Percentiles rank a stretch among this genome's conserved stretches.
phyloP scores from a whole-genome alignment of 2,113 vertebrate genomes.

The Donacobius atricapilla region DNA sequence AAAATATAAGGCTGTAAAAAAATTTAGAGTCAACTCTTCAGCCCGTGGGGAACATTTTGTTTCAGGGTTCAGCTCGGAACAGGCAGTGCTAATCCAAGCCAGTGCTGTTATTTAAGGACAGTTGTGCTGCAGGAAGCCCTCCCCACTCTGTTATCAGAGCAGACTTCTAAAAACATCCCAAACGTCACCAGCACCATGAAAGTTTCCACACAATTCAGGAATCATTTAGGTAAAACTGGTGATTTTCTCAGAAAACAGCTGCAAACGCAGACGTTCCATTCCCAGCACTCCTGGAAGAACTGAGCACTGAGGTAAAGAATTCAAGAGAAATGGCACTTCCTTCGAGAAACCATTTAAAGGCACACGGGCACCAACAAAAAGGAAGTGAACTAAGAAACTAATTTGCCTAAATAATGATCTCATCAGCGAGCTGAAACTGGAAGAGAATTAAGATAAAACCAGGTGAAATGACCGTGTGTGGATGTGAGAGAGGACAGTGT shows the following conservation, averaged over 20 bases:
- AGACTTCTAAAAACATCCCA: not conserved
- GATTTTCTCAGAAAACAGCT: not conserved
- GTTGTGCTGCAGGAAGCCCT: not conserved
- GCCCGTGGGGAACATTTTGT: not conserved
- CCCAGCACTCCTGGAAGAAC: not conserved
- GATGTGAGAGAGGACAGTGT: not conserved
- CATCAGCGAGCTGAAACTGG: not conserved
- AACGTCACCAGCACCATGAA: not conserved
- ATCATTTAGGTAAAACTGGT: rapidly evolving
- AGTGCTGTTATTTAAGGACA: not conserved
- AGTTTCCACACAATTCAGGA: not conserved
- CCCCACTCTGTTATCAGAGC: not conserved
- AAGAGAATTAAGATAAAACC: not conserved
- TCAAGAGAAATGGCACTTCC: not conserved
- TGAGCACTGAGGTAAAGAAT: not conserved
- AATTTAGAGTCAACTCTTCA: not conserved
- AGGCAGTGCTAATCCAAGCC: not conserved
- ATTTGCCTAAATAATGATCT: not conserved
- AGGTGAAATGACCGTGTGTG: not conserved
- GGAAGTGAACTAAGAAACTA: not conserved
- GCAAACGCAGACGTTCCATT: not conserved
- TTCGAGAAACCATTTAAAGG: not conserved
- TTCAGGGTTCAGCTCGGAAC: not conserved
- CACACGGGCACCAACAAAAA: not conserved
- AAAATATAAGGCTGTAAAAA: not conserved